Evolutionary conservation across 2,888 invertebrate species (phyloP).

Genomic region (Ennomos erosarius): DNA sequence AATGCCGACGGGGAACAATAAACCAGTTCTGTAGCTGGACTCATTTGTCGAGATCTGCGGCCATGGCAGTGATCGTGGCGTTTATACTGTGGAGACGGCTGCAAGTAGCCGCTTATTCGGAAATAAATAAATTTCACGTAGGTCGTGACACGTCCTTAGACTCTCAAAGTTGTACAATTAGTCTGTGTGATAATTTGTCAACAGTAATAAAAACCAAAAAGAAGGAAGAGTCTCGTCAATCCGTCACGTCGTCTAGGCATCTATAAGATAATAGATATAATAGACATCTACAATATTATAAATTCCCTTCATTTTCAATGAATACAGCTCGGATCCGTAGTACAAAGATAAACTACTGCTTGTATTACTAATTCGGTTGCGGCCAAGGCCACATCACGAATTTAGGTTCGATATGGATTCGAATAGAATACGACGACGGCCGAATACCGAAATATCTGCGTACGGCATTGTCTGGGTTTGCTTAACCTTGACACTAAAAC

Average conservation of each 20-base stretch:
- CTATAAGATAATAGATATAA: too few relatives aligned
- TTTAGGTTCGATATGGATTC: conserved; percentile 22
- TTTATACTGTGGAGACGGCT: neutral
- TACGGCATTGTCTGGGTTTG: conserved; percentile 16
- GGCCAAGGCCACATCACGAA: conserved; percentile 28
- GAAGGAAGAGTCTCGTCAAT: too few relatives aligned
- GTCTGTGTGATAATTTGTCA: too few relatives aligned
- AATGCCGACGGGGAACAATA: neutral
- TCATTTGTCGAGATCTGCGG: neutral
- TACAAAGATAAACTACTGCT: conserved; percentile 14
- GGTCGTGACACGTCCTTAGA: too few relatives aligned
- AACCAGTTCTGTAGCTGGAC: conserved; percentile 4
- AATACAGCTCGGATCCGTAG: neutral
- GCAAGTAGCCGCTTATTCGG: too few relatives aligned
- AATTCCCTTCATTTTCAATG: neutral
- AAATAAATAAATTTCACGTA: too few relatives aligned
- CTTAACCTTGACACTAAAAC: conserved; percentile 21
- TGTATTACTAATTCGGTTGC: conserved; percentile 1
- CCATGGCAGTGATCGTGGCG: neutral
- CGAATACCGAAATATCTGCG: conserved; percentile 18
- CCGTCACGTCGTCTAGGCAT: too few relatives aligned
- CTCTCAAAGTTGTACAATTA: too few relatives aligned
- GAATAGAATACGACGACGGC: conserved; percentile 7
- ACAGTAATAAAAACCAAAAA: too few relatives aligned
- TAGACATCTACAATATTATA: too few relatives aligned